phyloP scores from a whole-genome alignment of 2,888 invertebrate species.

The Junonia oenone region DNA sequence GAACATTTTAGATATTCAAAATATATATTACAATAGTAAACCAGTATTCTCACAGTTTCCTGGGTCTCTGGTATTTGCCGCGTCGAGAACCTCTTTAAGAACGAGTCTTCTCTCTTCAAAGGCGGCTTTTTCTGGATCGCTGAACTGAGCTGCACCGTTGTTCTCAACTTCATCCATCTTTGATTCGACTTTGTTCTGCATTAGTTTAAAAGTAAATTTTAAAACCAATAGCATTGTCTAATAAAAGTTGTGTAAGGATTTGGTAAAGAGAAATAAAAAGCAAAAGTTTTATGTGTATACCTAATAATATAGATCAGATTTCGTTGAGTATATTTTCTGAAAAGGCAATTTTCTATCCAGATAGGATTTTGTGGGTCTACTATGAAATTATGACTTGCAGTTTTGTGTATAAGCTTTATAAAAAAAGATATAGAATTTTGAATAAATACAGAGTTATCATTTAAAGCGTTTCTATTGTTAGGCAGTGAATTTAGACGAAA shows the following conservation, averaged over 20 bases:
- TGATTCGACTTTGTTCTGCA: conserved; percentile 94
- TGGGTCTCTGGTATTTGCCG: conserved; percentile 93
- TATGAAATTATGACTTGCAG: background rate
- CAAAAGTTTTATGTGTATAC: background rate
- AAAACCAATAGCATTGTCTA: background rate
- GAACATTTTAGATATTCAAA: too few relatives aligned
- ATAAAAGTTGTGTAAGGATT: background rate
- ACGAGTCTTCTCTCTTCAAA: conserved; percentile 94
- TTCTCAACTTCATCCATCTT: conserved; percentile 97
- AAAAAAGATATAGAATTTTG: too few relatives aligned
- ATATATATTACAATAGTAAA: too few relatives aligned
- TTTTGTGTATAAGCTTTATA: too few relatives aligned
- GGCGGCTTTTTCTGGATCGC: conserved; percentile 94
- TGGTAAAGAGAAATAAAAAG: background rate
- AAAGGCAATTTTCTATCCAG: background rate
- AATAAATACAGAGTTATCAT: too few relatives aligned
- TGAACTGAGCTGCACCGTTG: conserved; percentile 94
- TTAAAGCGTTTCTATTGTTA: too few relatives aligned
- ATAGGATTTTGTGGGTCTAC: background rate
- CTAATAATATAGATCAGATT: background rate
- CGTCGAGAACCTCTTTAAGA: conserved; percentile 95
- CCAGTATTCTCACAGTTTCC: conserved; percentile 81
- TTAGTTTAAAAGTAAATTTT: conserved; percentile 18
- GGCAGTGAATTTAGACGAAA: too few relatives aligned
- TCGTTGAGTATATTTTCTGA: background rate